Percentiles rank a stretch among this genome's conserved stretches.
These are phyloP conservation scores for Pedionomus torquatus DNA, from an alignment of 2,113 vertebrate genomes.

Conservation along the genomic window DNA sequence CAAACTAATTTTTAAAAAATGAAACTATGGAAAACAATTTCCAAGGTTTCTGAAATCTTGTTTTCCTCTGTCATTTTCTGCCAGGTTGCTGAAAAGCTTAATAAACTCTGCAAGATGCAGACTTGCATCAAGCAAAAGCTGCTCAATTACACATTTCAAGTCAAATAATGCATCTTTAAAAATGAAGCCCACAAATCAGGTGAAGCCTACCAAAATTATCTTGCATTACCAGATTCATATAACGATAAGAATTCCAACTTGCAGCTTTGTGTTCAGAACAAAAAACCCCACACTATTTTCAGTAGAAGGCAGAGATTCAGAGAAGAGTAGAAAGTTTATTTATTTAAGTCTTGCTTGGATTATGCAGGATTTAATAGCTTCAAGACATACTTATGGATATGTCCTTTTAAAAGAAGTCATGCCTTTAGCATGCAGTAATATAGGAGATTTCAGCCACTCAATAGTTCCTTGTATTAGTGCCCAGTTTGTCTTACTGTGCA, in stretches of 20 bases:
- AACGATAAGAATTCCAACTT: neutral
- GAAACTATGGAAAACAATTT: neutral
- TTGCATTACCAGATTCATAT: neutral
- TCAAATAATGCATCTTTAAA: neutral
- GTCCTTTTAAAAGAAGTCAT: neutral
- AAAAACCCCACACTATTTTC: neutral
- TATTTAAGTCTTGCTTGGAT: neutral
- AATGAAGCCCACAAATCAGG: neutral
- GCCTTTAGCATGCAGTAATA: neutral
- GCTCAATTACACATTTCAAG: neutral
- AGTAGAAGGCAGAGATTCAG: neutral
- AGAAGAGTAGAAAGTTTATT: neutral
- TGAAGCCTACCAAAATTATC: neutral
- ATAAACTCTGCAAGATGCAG: neutral
- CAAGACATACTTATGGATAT: neutral
- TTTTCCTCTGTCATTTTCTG: neutral
- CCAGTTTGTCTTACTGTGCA: neutral
- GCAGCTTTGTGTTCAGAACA: neutral
- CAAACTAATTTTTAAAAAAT: neutral
- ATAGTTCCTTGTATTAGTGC: neutral
- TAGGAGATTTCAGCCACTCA: neutral
- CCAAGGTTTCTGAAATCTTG: neutral
- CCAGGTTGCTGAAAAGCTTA: neutral
- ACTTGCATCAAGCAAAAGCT: neutral
- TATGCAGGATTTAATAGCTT: slow-evolving; percentile 32